Evolutionary conservation across 2,888 invertebrate genomes (phyloP).

Genomic region (Drosophila dives): DNA sequence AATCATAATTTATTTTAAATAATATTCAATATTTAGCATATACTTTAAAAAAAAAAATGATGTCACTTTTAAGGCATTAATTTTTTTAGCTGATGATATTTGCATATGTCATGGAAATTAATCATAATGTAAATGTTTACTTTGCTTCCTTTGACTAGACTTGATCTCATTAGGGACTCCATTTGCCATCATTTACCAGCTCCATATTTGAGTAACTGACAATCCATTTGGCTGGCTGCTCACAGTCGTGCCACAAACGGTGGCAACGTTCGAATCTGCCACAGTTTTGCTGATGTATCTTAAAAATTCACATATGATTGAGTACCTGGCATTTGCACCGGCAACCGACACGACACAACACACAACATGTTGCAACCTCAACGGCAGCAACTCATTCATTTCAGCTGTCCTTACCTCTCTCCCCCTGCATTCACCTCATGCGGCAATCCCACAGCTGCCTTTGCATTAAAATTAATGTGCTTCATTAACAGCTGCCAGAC

Average conservation of each 20-base stretch:
- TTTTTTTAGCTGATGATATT: not conserved
- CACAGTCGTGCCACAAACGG: slow-evolving; percentile 1
- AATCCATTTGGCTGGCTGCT: not conserved
- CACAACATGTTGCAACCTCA: slow-evolving; percentile 45
- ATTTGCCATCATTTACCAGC: slow-evolving; percentile 1
- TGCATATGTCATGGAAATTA: not conserved
- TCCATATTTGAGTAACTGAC: not conserved
- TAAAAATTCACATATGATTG: slow-evolving; percentile 53
- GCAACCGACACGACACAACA: slow-evolving; percentile 26
- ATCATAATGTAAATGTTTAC: not conserved
- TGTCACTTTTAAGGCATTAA: not conserved
- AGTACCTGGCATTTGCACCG: slow-evolving; percentile 63
- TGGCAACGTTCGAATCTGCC: slow-evolving; percentile 21
- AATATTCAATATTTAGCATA: not conserved
- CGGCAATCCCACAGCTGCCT: slow-evolving; percentile 35
- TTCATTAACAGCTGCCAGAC: slow-evolving; percentile 58
- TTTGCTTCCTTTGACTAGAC: not conserved
- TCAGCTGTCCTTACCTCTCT: slow-evolving; percentile 25
- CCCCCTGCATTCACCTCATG: not conserved
- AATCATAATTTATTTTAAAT: too few species aligned
- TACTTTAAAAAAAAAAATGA: too few species aligned
- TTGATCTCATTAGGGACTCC: not conserved
- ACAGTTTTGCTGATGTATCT: slow-evolving; percentile 17
- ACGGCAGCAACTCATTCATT: slow-evolving; percentile 61
- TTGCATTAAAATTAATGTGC: slow-evolving; percentile 70